phyloP scores from a whole-genome alignment of 2,888 invertebrate species.

The Sisyra terminalis region DNA sequence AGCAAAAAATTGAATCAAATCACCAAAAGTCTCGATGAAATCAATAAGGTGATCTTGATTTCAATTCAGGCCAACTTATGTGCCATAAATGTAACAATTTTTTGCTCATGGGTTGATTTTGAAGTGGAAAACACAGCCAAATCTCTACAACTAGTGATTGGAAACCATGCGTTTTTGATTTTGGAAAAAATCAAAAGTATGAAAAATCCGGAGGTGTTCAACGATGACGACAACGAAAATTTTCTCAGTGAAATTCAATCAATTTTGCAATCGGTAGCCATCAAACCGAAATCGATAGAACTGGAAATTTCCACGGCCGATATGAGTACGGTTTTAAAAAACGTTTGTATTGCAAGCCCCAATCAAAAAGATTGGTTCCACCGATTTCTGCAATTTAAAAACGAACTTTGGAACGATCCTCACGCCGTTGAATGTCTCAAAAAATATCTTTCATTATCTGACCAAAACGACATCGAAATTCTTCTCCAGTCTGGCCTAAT shows the following conservation, averaged over 20 bases:
- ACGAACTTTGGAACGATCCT: neutral
- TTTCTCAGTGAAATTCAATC: neutral
- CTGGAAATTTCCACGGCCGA: conserved; percentile 2
- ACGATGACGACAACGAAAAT: neutral
- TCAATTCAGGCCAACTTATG: conserved; percentile 3
- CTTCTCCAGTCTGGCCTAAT: neutral
- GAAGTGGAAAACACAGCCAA: neutral
- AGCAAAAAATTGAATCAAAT: neutral
- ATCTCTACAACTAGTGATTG: conserved; percentile 1
- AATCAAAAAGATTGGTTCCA: conserved; percentile 6
- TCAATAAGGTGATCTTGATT: neutral
- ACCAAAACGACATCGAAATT: neutral
- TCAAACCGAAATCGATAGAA: conserved; percentile 2
- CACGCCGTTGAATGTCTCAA: neutral
- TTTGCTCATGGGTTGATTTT: conserved; percentile 4
- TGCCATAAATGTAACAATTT: conserved; percentile 4
- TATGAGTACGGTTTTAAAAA: neutral
- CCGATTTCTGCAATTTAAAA: neutral
- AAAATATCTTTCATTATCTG: neutral
- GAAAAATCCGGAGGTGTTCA: neutral
- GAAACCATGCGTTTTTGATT: neutral
- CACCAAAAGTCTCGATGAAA: neutral
- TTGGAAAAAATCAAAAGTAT: neutral
- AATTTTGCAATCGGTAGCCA: conserved; percentile 2
- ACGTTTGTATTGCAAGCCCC: neutral